Evolutionary conservation across 2,113 vertebrate species (phyloP), one percentile per base, ranked within the genome.

Genomic region (Nannospalax galili): DNA sequence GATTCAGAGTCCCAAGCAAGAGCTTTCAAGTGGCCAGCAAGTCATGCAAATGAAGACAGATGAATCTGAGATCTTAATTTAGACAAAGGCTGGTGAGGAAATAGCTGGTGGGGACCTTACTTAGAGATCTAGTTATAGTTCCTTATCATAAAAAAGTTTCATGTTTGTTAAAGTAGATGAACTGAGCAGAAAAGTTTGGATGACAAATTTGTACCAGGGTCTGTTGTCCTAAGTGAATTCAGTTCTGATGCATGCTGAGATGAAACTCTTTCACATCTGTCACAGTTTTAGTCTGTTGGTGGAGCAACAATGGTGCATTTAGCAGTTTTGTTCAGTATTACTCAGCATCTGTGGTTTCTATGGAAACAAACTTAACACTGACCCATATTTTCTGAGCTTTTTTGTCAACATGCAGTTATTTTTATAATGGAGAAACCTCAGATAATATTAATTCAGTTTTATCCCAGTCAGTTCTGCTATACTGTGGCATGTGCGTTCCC

Each of bases 321-420:
- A 82, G 42, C 40, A 77, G 37, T 89, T 95, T 97, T 96, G 48
- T 94, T 90, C 37, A 62, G 26, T 92, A 24, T 79, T 94, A 95
- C 92, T 96, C 84, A 95, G 84, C 56, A 9, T 96, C 79, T 96
- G 0, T 52, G 62, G 90, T 97, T 97, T 97, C 96, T 95, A 37
- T 96, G 94, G 92, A 91, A 94, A 96, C 89, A 78, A 32, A 97
- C 77, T 93, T 96, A 90, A 88, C 52, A 88, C 62, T 92, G 81
- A 95, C 82, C 85, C 0, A 22, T 14, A 96, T 96, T 90, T 64
- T 92, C 67, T 95, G 93, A 69, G 65, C 11, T 84, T 94, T 96
- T 69, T 81, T 52, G 58, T 42, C 40, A 91, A 56, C 0, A 40
- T 90, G 67, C 42, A 78, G 26, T 91, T 95, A 86, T 89, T 92